A percentile compares a stretch with the other conserved stretches of the same genome.
phyloP scores from a whole-genome alignment of 2,888 invertebrate species.

The Drosophila phalerata region DNA sequence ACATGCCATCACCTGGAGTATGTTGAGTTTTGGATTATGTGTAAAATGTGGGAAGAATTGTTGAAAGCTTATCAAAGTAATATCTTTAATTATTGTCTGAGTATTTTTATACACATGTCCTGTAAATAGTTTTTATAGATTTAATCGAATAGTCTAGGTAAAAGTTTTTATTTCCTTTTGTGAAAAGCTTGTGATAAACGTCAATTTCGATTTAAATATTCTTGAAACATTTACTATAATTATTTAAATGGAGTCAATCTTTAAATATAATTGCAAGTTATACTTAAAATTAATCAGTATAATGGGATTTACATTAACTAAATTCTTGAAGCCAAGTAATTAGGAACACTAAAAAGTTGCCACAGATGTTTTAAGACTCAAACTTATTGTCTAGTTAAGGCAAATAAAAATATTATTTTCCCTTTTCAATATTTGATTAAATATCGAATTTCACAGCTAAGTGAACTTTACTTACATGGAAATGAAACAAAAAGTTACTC shows the following conservation, averaged over 20 bases:
- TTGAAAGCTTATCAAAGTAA: not conserved
- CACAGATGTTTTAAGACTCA: not conserved
- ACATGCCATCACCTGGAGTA: not conserved
- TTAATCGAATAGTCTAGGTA: no score
- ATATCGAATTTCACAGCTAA: not conserved
- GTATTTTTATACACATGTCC: not conserved
- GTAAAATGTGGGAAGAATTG: not conserved
- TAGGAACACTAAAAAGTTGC: not conserved
- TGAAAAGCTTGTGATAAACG: not conserved
- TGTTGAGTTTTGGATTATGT: conserved; percentile 7
- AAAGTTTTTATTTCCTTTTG: not conserved
- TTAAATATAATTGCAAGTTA: not conserved
- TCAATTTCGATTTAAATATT: not conserved
- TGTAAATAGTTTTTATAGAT: not conserved
- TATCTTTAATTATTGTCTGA: not conserved
- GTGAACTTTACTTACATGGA: conserved; percentile 12
- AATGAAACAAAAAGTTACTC: not conserved
- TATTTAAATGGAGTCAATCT: not conserved
- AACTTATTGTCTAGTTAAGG: not conserved
- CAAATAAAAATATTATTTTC: no score
- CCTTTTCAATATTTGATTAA: conserved; percentile 1
- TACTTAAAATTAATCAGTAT: not conserved
- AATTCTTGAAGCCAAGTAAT: not conserved
- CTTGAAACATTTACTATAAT: not conserved
- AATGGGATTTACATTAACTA: not conserved